Percentiles rank a stretch among this genome's conserved stretches.
These are phyloP conservation scores for Agrochola macilenta DNA, from an alignment of 2,888 invertebrate genomes.

Conservation along the genomic window DNA sequence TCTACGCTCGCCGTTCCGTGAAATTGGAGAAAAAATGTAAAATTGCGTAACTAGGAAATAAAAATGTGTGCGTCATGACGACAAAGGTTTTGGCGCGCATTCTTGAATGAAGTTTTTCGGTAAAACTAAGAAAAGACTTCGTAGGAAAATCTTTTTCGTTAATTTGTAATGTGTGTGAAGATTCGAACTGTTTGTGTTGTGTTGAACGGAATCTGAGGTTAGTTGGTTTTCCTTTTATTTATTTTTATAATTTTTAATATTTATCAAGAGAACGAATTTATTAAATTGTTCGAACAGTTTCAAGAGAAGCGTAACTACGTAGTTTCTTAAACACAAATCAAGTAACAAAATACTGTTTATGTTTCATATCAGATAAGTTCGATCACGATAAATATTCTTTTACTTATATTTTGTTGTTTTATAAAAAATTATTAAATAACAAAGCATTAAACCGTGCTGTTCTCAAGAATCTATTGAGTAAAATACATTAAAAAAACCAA, in stretches of 20 bases:
- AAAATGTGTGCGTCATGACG: constrained; percentile 72
- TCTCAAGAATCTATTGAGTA: constrained; percentile 11
- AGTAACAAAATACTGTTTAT: neutral
- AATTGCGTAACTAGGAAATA: constrained; percentile 77
- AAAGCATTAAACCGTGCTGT: neutral
- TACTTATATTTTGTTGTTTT: neutral
- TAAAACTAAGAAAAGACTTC: constrained; percentile 51
- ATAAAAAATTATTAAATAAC: neutral
- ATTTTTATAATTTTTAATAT: neutral
- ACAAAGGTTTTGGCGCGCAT: constrained; percentile 70
- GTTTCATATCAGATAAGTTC: neutral
- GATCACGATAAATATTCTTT: neutral
- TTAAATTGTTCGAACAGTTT: neutral
- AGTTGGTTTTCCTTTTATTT: constrained; percentile 42
- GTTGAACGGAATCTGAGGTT: constrained; percentile 55
- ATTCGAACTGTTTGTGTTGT: constrained; percentile 64
- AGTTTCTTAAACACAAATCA: neutral
- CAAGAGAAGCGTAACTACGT: neutral
- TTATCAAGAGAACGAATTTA: neutral
- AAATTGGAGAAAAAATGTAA: constrained; percentile 83
- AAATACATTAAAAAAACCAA: constrained; percentile 35
- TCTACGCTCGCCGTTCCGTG: constrained; percentile 75
- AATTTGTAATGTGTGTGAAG: constrained; percentile 58
- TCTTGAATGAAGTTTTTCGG: constrained; percentile 52
- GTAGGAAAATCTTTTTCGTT: constrained; percentile 33